A percentile compares a stretch with the other conserved stretches of the same genome.
Evolutionary conservation across 2,888 invertebrate species (phyloP).

Genomic region (Therioaphis trifolii): DNA sequence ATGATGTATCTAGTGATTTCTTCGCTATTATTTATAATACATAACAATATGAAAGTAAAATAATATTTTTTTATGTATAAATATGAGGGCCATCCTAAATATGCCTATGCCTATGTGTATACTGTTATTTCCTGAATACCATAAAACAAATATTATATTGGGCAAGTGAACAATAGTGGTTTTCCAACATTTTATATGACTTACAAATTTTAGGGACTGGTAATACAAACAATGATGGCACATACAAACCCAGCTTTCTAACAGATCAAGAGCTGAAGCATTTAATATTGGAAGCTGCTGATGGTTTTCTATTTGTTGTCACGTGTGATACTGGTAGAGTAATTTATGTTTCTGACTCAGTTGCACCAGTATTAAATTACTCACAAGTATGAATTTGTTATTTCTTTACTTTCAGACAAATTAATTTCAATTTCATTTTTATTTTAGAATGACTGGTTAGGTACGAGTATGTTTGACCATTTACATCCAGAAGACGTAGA

Average conservation of each 20-base stretch:
- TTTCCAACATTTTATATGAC: background rate
- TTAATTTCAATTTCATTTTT: conserved; percentile 37
- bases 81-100: no score
- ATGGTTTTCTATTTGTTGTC: conserved; percentile 96
- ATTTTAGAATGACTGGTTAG: conserved; percentile 93
- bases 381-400: conserved; percentile 76
- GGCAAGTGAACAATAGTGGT: background rate
- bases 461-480: conserved; percentile 93
- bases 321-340: conserved; percentile 97
- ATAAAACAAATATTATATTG: background rate
- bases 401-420: background rate
- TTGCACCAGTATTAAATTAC: conserved; percentile 96
- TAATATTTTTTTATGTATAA: no score
- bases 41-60: no score
- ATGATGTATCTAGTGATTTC: no score
- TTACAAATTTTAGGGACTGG: conserved; percentile 80
- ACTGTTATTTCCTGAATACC: background rate
- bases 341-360: conserved; percentile 98
- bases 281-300: conserved; percentile 97
- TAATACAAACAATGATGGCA: conserved; percentile 95
- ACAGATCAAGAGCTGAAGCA: conserved; percentile 99
- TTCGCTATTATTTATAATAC: no score
- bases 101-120: no score
- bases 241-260: conserved; percentile 97
- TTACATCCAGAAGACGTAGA: conserved; percentile 98